phyloP scores from a whole-genome alignment of 30 jellyfish, hydroid and myxozoan genomes.

The Pelagia noctiluca region DNA sequence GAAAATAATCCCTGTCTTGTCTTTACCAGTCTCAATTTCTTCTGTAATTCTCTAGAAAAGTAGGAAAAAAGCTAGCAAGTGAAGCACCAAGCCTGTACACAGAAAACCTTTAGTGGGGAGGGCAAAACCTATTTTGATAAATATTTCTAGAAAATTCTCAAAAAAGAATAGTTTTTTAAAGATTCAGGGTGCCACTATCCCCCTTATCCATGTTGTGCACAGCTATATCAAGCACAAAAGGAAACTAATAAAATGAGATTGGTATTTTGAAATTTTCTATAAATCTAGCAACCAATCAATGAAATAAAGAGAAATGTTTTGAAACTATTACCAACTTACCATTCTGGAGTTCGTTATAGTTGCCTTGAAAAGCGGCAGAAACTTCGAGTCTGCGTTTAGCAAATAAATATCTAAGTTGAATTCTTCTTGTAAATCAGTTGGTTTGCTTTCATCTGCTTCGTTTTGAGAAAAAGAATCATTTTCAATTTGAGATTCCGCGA shows the following conservation, averaged over 20 bases:
- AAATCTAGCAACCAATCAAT: neutral
- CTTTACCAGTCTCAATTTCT: neutral
- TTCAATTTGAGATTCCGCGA: too few species aligned
- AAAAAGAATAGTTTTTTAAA: too few species aligned
- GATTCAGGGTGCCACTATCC: too few species aligned
- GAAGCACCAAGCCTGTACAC: neutral
- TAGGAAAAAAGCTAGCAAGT: neutral
- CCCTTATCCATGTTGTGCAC: too few species aligned
- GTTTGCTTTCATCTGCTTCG: too few species aligned
- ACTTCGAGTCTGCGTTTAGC: constrained; percentile 45
- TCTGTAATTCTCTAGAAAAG: neutral
- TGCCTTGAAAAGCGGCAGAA: constrained; percentile 32
- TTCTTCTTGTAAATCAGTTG: neutral
- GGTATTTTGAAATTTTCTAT: too few species aligned
- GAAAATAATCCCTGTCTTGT: neutral
- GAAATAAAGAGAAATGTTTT: neutral
- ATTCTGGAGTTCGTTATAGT: constrained; percentile 36
- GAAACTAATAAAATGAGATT: too few species aligned
- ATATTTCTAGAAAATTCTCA: too few species aligned
- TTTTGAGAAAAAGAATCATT: too few species aligned
- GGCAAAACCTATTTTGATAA: too few species aligned
- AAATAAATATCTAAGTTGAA: constrained; percentile 33
- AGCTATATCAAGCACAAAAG: too few species aligned
- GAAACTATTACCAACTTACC: too few species aligned
- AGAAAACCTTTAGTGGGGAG: neutral